phyloP scores from a whole-genome alignment of 1,140 invertebrate species.

The Asobara japonica region DNA sequence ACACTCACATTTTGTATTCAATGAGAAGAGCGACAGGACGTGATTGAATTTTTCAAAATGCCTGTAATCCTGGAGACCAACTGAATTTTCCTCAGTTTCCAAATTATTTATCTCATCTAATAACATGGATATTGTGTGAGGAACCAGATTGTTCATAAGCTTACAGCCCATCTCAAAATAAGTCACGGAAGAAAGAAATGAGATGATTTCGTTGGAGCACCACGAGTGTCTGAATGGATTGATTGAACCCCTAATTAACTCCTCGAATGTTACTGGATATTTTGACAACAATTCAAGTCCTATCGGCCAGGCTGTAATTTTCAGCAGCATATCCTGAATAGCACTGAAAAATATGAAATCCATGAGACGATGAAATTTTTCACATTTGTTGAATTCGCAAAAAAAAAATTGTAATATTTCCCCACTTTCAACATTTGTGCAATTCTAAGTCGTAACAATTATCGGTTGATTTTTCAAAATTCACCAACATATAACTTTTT shows the following conservation, averaged over 20 bases:
- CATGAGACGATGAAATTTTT: too few species aligned
- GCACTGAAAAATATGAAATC: too few species aligned
- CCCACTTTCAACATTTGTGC: too few species aligned
- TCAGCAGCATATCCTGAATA: constrained; percentile 55
- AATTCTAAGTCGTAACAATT: too few species aligned
- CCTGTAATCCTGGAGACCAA: constrained; percentile 57
- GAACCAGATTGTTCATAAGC: constrained; percentile 50
- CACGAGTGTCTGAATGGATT: constrained; percentile 56
- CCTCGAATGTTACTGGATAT: constrained; percentile 49
- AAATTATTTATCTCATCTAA: constrained; percentile 52
- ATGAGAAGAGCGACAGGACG: constrained; percentile 54
- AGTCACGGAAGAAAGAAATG: constrained; percentile 55
- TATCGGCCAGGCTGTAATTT: constrained; percentile 53
- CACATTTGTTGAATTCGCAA: too few species aligned
- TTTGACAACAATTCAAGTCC: constrained; percentile 55
- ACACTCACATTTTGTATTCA: constrained; percentile 58
- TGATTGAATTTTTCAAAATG: constrained; percentile 55
- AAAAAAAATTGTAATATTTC: too few species aligned
- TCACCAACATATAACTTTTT: too few species aligned
- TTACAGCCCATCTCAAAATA: constrained; percentile 48
- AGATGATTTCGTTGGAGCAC: constrained; percentile 52
- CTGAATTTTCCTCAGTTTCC: constrained; percentile 51
- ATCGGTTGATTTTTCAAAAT: too few species aligned
- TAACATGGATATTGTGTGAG: constrained; percentile 58
- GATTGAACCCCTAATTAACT: constrained; percentile 58